Base-by-base conservation (phyloP, 2,888 invertebrate species). In the Molorchus minor region DNA sequence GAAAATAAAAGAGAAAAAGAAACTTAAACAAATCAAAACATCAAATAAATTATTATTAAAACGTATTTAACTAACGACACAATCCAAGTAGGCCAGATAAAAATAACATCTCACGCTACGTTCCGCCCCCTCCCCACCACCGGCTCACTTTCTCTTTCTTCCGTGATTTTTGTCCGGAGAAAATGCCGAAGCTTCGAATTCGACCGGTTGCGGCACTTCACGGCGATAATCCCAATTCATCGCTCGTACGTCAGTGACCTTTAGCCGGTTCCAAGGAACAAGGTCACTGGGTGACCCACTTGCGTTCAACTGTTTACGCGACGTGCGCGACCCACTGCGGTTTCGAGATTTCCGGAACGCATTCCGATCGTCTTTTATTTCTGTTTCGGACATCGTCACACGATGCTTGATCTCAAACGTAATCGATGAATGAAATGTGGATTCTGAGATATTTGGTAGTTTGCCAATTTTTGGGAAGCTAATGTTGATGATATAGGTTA, bases 221-320 rank as follows among this genome's bases (percentile, higher is more conserved):
- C 25, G 10, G 10, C 17, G 17, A 21, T 13, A 36, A 20, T 12
- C 52, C 29, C 17, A 17, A 30, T 29, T 52, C 25, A 15, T 25
- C n/a, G 16, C 16, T 29, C n/a, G 25, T 5, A 13, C 61, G 57
- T 41, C 61, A 59, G 56, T 36, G 68, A 67, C 67, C 68, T 69
- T 64, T 53, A 62, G 59, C 41, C 54, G 62, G 56, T 64, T 72
- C 69, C 71, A 69, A 67, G 69, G 69, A 80, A 76, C 72, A 76
- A 77, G 80, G 81, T 76, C 79, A 81, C 75, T 78, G 64, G 80
- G 79, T 81, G 78, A 80, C 81, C 80, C 68, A 81, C 72, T 64
- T 66, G 40, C 41, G 47, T 38, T 49, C 62, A 49, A 55, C 58
- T 55, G 58, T 60, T 63, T 58, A 57, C 62, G 53, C 56, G 46